These are phyloP conservation scores for Ictalurus punctatus DNA, from an alignment of 2,113 vertebrate species.

Conservation along the genomic window DNA sequence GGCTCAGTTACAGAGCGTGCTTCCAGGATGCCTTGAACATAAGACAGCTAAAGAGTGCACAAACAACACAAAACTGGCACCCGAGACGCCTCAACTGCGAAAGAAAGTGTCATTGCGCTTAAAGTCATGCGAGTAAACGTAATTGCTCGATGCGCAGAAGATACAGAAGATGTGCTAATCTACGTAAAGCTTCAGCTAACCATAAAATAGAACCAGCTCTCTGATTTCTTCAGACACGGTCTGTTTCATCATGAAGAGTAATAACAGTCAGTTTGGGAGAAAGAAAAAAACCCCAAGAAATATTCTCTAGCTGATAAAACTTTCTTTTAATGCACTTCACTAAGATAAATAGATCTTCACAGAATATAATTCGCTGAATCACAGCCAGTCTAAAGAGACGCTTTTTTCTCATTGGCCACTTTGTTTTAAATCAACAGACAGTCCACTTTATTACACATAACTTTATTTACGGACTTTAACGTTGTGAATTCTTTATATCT, in stretches of 20 bases:
- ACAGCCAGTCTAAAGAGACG: background rate
- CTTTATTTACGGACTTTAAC: too few species aligned
- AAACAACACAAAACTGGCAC: background rate
- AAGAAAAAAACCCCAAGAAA: background rate
- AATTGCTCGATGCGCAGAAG: background rate
- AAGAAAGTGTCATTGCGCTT: background rate
- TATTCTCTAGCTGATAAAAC: background rate
- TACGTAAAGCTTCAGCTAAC: background rate
- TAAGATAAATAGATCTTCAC: background rate
- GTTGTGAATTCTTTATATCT: too few species aligned
- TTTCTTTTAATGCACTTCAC: background rate
- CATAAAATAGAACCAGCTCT: background rate
- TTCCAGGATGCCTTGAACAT: background rate
- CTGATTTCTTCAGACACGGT: background rate
- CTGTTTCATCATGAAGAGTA: background rate
- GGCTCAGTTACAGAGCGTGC: constrained; percentile 4
- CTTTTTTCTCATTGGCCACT: background rate
- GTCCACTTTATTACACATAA: too few species aligned
- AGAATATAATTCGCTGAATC: background rate
- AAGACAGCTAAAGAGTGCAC: background rate
- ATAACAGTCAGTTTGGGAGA: too few species aligned
- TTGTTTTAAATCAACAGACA: background rate
- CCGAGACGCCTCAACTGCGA: background rate
- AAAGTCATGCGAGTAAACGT: background rate
- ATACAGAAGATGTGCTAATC: background rate